phyloP scores from a whole-genome alignment of 2,888 invertebrate species.

The Xestia sexstrigata region DNA sequence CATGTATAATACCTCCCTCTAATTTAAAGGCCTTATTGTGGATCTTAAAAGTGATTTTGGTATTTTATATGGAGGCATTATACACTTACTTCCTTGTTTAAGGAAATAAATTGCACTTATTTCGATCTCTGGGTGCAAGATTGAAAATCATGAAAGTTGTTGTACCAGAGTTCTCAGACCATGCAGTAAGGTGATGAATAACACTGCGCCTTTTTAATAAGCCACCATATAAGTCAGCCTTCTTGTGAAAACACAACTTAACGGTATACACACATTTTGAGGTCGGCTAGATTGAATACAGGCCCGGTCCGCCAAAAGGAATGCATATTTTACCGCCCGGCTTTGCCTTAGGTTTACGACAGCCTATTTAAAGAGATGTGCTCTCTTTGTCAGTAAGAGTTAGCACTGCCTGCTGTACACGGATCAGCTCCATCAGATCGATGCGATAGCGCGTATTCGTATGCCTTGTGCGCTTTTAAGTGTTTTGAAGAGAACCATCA shows the following conservation, averaged over 20 bases:
- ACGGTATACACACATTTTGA: neutral
- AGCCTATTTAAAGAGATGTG: neutral
- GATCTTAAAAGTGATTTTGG: neutral
- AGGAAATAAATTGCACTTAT: neutral
- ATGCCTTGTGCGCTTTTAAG: neutral
- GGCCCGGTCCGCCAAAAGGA: neutral
- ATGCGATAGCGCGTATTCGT: neutral
- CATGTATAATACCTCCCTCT: neutral
- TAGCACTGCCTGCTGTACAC: neutral
- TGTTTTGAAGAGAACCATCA: too few species aligned
- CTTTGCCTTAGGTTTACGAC: neutral
- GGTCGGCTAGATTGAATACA: neutral
- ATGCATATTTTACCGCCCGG: neutral
- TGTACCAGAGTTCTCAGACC: neutral
- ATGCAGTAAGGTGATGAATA: neutral
- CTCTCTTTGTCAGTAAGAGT: neutral
- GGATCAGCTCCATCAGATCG: neutral
- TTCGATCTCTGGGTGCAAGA: neutral
- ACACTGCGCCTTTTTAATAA: neutral
- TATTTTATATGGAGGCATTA: neutral
- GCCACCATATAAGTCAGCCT: neutral
- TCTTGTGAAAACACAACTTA: neutral
- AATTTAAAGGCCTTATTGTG: neutral
- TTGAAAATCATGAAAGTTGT: neutral
- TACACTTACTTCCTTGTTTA: neutral